These are phyloP conservation scores for Haplochromis vanheusdeni DNA, from an alignment of 2,113 vertebrate species.

Conservation along the genomic window DNA sequence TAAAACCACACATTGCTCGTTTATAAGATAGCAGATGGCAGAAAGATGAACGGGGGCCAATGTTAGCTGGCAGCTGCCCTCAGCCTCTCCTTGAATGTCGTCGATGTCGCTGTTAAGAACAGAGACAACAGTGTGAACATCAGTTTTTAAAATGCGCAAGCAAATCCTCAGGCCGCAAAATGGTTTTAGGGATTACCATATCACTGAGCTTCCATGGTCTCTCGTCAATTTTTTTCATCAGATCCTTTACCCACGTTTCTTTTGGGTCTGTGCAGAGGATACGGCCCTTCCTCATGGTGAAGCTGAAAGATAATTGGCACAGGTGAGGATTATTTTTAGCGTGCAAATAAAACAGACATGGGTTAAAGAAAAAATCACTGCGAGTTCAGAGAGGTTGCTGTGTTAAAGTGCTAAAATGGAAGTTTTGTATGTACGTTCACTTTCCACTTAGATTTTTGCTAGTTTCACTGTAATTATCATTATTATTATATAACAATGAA, in stretches of 20 bases:
- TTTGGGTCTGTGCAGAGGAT: conserved; percentile 50
- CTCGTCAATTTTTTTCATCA: conserved; percentile 15
- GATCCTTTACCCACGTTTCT: conserved; percentile 18
- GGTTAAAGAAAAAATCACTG: not conserved
- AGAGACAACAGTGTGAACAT: not conserved
- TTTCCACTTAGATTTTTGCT: not conserved
- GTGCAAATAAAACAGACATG: not conserved
- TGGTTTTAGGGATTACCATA: not conserved
- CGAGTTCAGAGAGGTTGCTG: too few relatives aligned
- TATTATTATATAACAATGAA: not conserved
- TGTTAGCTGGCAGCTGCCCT: not conserved
- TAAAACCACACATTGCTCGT: not conserved
- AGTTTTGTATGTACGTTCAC: not conserved
- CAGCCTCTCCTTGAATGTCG: not conserved
- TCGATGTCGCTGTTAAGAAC: not conserved
- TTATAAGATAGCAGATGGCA: not conserved
- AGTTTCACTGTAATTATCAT: not conserved
- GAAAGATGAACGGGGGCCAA: not conserved
- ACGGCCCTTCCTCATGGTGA: conserved; percentile 39
- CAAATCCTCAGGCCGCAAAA: not conserved
- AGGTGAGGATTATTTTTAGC: not conserved
- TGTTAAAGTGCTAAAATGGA: not conserved
- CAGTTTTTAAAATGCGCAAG: not conserved
- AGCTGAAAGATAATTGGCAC: conserved; percentile 24
- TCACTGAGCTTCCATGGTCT: fast-evolving